Percentiles rank a stretch among this genome's conserved stretches.
Evolutionary conservation across 1,140 invertebrate species (phyloP).

Genomic region (Lutraria rhynchaena): DNA sequence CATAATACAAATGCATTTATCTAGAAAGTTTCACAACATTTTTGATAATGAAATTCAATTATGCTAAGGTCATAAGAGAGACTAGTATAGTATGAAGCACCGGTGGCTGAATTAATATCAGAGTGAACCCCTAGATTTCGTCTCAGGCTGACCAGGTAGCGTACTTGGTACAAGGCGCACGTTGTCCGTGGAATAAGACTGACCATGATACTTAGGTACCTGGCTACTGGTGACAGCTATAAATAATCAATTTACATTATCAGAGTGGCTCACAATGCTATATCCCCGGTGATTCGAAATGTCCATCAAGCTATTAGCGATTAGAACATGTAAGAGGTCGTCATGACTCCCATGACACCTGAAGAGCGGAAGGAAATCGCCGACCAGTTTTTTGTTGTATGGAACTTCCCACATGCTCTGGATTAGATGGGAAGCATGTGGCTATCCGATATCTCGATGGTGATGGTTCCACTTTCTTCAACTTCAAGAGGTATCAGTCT

Average conservation of each 20-base stretch:
- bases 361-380: conserved; percentile 43
- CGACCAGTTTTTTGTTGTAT: conserved; percentile 11
- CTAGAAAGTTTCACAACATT: too few relatives aligned
- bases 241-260: background rate
- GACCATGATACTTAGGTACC: too few relatives aligned
- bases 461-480: conserved; percentile 9
- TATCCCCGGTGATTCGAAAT: background rate
- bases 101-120: too few relatives aligned
- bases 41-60: too few relatives aligned
- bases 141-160: too few relatives aligned
- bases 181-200: too few relatives aligned
- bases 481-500: conserved; percentile 14
- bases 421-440: conserved; percentile 57
- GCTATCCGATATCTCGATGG: conserved; percentile 28
- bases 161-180: too few relatives aligned
- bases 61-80: too few relatives aligned
- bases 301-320: background rate
- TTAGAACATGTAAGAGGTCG: background rate
- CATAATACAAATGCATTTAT: too few relatives aligned
- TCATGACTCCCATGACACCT: background rate
- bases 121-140: too few relatives aligned
- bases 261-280: conserved; percentile 4
- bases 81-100: too few relatives aligned
- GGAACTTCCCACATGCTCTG: conserved; percentile 45
- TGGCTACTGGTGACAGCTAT: conserved; percentile 21